A percentile compares a stretch with the other conserved stretches of the same genome.
These are phyloP conservation scores for Notolabrus celidotus DNA, from an alignment of 2,797 vertebrate species.

Conservation along the genomic window DNA sequence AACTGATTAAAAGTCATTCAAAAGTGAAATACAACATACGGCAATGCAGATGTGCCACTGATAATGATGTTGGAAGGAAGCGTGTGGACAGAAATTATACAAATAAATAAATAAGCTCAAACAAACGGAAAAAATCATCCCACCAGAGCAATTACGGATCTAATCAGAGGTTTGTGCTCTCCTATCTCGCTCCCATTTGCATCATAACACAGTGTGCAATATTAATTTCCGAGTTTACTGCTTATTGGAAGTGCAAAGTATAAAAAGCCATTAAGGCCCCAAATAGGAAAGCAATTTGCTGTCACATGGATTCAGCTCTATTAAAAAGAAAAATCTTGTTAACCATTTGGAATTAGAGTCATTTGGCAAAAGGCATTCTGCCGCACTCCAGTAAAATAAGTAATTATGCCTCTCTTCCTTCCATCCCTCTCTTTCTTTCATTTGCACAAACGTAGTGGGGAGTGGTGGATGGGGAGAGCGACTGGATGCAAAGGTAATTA, in stretches of 20 bases:
- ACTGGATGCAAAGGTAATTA: conserved; percentile 88
- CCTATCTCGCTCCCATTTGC: conserved; percentile 86
- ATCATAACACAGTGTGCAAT: conserved; percentile 89
- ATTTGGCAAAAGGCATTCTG: conserved; percentile 89
- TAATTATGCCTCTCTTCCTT: conserved; percentile 86
- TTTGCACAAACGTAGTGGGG: conserved; percentile 76
- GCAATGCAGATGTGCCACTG: conserved; percentile 66
- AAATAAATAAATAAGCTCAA: conserved; percentile 79
- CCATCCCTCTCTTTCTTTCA: conserved; percentile 78
- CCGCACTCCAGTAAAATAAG: conserved; percentile 89
- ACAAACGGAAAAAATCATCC: conserved; percentile 71
- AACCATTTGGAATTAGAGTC: conserved; percentile 91
- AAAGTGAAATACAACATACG: conserved; percentile 68
- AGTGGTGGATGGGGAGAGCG: conserved; percentile 80
- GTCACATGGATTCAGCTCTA: conserved; percentile 87
- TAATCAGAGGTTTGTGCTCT: conserved; percentile 87
- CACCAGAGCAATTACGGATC: conserved; percentile 87
- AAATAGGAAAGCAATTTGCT: conserved; percentile 91
- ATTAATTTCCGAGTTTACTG: conserved; percentile 91
- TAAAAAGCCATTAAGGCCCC: conserved; percentile 89
- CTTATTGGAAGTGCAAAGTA: conserved; percentile 90
- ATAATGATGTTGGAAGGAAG: conserved; percentile 68
- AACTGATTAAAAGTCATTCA: conserved; percentile 78
- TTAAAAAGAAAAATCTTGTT: conserved; percentile 91
- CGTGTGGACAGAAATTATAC: conserved; percentile 71